Evolutionary conservation across 2,888 invertebrate genomes (phyloP), one percentile per base, ranked within the genome.

Genomic region (Eupithecia subumbrata): DNA sequence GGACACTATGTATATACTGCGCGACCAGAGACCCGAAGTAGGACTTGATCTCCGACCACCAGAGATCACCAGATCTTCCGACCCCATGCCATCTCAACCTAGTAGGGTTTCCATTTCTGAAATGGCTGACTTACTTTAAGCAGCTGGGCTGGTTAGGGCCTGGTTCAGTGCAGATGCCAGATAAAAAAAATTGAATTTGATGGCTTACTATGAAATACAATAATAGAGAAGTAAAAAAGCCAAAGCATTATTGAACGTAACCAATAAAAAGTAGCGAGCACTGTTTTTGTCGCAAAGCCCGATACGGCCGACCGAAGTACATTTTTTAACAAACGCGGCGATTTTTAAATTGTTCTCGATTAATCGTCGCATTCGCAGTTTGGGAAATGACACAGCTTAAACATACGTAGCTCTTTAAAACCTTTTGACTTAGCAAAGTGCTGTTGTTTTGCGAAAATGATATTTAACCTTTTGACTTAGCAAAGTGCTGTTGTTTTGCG

Each of bases 271-370:
- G 40, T 5, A 12, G 40, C 37, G 37, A n/a, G 5, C 37, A 67
- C 40, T 12, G n/a, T 40, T 67, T 66, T 67, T 67, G 66, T 40
- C 66, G 66, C 66, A 18, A 34, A 34, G 40, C 66, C n/a, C 66
- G 40, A 67, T 67, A 37, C 40, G 18, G n/a, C 37, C n/a, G n/a
- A 18, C 34, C 60, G 60, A n/a, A 40, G 30, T 64, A 45, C 18
- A 66, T 72, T 66, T 71, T 37, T 48, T 48, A 67, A 67, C 66
- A 66, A 66, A 71, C 63, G 64, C 64, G 64, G 45, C 64, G 71
- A 72, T 66, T 66, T 72, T 72, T 25, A 72, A 66, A 66, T 72
- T 72, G 48, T 37, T 72, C n/a, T 34, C 48, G 34, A 72, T 66
- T 64, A 71, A 64, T 71, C 45, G 71, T 64, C 30, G 43, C 25